Conservation (phyloP, 2,113 vertebrate genomes). For the Butorides virescens region DNA sequence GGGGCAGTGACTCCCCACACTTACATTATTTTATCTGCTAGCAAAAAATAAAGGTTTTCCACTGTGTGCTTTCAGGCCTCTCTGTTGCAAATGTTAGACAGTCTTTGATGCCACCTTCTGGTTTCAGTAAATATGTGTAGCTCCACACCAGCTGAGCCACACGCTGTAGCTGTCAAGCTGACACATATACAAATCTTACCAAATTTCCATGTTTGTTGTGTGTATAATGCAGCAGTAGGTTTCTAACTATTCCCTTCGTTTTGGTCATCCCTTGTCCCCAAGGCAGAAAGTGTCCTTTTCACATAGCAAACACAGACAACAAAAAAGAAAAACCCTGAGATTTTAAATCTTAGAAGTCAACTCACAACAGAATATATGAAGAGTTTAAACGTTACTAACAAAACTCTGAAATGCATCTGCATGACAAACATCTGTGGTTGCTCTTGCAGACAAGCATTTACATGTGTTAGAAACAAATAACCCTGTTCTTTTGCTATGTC, state of each 20-base stretch:
- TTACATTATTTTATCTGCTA: not conserved
- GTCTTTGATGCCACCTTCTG: constrained; percentile 59
- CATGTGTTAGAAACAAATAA: not conserved
- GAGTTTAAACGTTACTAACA: not conserved
- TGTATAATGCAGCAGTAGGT: not conserved
- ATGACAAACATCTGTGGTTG: not conserved
- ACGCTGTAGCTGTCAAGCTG: not conserved
- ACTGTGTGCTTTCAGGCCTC: not conserved
- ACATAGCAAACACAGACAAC: not conserved
- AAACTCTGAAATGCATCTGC: not conserved
- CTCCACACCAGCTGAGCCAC: not conserved
- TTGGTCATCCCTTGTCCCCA: not conserved
- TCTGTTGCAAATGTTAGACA: not conserved
- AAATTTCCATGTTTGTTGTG: not conserved
- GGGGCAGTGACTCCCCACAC: not conserved
- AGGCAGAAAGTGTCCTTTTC: not conserved
- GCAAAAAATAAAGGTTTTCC: not conserved
- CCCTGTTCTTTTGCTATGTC: not conserved
- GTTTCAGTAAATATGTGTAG: not conserved
- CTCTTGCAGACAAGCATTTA: not conserved
- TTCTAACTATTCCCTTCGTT: not conserved
- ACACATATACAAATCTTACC: not conserved
- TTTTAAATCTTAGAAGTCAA: not conserved
- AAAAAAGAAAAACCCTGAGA: not conserved
- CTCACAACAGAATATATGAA: not conserved